Conservation (phyloP, 2,113 vertebrate genomes). For the Podilymbus podiceps region DNA sequence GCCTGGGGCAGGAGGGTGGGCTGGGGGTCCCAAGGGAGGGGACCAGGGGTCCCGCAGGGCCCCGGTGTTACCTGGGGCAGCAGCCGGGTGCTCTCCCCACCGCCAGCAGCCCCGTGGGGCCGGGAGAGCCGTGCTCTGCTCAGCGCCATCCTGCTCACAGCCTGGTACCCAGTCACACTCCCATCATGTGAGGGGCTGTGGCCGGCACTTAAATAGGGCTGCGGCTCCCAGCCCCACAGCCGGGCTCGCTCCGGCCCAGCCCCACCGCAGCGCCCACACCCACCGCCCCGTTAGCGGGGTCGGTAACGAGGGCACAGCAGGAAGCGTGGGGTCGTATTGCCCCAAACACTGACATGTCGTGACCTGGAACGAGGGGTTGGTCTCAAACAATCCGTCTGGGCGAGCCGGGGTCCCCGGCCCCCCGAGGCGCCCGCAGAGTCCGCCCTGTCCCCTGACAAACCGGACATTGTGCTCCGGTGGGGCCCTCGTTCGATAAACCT, state of each 20-base stretch:
- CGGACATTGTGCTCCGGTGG: too few relatives aligned
- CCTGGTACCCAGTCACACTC: background rate
- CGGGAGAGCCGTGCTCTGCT: background rate
- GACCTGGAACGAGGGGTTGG: too few relatives aligned
- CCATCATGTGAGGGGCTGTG: constrained; percentile 41
- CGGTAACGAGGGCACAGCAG: background rate
- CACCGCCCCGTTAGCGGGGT: background rate
- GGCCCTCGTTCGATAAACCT: too few relatives aligned
- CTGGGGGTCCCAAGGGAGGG: background rate
- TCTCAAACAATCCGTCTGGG: too few relatives aligned
- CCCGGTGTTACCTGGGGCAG: constrained; percentile 78
- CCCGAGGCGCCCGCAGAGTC: too few relatives aligned
- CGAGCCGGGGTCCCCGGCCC: too few relatives aligned
- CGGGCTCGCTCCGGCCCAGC: background rate
- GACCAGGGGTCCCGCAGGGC: fast-evolving
- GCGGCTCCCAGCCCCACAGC: background rate
- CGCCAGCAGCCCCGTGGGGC: background rate
- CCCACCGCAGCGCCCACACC: background rate
- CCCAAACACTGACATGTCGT: too few relatives aligned
- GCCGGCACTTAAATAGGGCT: background rate
- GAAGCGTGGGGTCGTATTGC: fast-evolving
- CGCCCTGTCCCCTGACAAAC: too few relatives aligned
- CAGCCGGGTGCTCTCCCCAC: constrained; percentile 76
- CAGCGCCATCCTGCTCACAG: background rate
- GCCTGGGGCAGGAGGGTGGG: fast-evolving